phyloP scores from a whole-genome alignment of 2,113 vertebrate species.

The Rhineura floridana region DNA sequence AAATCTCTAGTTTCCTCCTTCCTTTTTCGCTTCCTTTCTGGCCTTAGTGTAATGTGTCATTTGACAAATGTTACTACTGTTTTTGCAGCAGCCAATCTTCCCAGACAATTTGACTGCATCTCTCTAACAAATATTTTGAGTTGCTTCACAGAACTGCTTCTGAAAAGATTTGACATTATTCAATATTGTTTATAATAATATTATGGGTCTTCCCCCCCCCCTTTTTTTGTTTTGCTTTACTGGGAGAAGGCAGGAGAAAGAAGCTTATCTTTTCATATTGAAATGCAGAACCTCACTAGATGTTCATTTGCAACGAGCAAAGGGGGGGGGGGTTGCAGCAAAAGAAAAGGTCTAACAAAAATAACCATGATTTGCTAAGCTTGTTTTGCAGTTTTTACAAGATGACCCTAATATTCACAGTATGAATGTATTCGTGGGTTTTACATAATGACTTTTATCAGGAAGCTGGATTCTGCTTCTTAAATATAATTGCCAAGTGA shows the following conservation, averaged over 20 bases:
- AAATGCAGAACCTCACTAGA: conserved; percentile 76
- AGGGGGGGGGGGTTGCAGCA: conserved; percentile 38
- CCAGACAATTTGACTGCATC: conserved; percentile 74
- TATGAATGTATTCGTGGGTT: conserved; percentile 82
- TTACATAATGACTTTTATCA: conserved; percentile 84
- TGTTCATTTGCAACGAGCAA: conserved; percentile 65
- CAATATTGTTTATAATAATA: conserved; percentile 83
- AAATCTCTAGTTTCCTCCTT: not conserved
- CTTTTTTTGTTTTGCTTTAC: conserved; percentile 62
- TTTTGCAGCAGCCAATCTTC: conserved; percentile 78
- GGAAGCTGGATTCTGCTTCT: conserved; percentile 79
- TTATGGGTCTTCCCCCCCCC: conserved; percentile 47
- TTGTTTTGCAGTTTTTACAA: conserved; percentile 78
- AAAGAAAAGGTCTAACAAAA: conserved; percentile 78
- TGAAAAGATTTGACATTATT: conserved; percentile 76
- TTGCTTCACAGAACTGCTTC: conserved; percentile 79
- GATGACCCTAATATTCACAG: conserved; percentile 80
- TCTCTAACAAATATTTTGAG: conserved; percentile 76
- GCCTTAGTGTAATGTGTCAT: conserved; percentile 77
- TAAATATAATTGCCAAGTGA: conserved; percentile 83
- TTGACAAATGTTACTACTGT: conserved; percentile 79
- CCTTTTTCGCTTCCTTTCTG: conserved; percentile 25
- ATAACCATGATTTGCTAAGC: conserved; percentile 75
- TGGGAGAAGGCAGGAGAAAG: conserved; percentile 67
- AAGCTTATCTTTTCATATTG: conserved; percentile 78